Evolutionary conservation across 2,797 vertebrate genomes (phyloP).

Genomic region (Caiman crocodilus): DNA sequence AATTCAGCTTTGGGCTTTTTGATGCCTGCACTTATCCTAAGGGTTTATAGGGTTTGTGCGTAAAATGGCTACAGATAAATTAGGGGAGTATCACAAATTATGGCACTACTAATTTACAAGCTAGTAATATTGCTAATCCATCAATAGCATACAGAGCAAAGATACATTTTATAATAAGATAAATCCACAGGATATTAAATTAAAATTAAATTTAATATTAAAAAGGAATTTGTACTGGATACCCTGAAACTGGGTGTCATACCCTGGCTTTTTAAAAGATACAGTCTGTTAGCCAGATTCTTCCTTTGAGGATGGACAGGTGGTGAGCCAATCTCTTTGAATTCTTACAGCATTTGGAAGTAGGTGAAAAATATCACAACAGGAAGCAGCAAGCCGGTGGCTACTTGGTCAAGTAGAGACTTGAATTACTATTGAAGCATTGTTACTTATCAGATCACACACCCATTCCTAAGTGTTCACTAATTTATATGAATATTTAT

Average conservation of each 20-base stretch:
- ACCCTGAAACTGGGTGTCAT: background rate
- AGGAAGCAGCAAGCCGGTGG: background rate
- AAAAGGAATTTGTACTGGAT: background rate
- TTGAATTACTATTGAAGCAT: background rate
- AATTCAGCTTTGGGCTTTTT: too few species aligned
- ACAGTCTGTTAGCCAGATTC: background rate
- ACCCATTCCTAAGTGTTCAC: background rate
- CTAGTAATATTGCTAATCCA: rapidly evolving
- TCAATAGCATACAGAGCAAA: background rate
- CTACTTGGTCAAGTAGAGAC: background rate
- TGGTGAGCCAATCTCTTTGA: background rate
- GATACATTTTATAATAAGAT: background rate
- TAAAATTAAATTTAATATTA: background rate
- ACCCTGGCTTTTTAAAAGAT: background rate
- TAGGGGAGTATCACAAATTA: background rate
- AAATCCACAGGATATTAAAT: background rate
- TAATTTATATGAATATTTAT: background rate
- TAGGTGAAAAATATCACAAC: background rate
- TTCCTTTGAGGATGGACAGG: background rate
- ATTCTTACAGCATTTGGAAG: background rate
- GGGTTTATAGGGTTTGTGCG: rapidly evolving
- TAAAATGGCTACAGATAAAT: background rate
- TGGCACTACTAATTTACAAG: background rate
- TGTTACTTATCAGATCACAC: background rate
- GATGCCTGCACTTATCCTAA: too few species aligned